Conservation (phyloP, 37 sponge, comb jelly and placozoan genomes). For the Eunapius fragilis region DNA sequence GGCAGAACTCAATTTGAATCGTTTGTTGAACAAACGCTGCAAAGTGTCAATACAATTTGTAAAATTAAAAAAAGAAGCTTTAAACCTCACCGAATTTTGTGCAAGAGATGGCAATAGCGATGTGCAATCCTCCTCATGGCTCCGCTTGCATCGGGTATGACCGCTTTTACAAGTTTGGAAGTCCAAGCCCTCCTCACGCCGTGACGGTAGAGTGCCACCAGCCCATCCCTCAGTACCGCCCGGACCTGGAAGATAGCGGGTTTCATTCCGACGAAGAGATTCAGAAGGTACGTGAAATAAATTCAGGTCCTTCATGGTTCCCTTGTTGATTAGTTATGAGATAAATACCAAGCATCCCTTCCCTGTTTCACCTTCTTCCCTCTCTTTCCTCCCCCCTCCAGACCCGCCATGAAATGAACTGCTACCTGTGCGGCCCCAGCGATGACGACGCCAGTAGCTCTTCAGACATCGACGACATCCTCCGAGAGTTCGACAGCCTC, state of each 20-base stretch:
- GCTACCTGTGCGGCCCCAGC: conserved; percentile 60
- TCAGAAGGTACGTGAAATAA: conserved; percentile 53
- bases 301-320: neutral
- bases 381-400: conserved; percentile 19
- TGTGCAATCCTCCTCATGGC: conserved; percentile 22
- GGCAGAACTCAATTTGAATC: neutral
- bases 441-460: conserved; percentile 49
- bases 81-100: neutral
- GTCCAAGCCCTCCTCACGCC: conserved; percentile 54
- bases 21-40: neutral
- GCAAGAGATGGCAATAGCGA: conserved; percentile 14
- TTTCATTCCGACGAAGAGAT: conserved; percentile 78
- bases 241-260: conserved; percentile 61
- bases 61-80: neutral
- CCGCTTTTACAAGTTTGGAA: conserved; percentile 61
- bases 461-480: conserved; percentile 61
- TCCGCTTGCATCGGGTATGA: conserved; percentile 13
- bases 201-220: conserved; percentile 1
- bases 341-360: neutral
- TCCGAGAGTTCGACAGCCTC: conserved; percentile 49
- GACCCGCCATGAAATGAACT: conserved; percentile 78
- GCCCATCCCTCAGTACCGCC: conserved; percentile 3
- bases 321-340: no score
- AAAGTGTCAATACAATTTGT: neutral
- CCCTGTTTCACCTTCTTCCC: neutral